A percentile compares a stretch with the other conserved stretches of the same genome.
Conservation (phyloP, 2,113 vertebrate species). For the Cebus imitator region DNA sequence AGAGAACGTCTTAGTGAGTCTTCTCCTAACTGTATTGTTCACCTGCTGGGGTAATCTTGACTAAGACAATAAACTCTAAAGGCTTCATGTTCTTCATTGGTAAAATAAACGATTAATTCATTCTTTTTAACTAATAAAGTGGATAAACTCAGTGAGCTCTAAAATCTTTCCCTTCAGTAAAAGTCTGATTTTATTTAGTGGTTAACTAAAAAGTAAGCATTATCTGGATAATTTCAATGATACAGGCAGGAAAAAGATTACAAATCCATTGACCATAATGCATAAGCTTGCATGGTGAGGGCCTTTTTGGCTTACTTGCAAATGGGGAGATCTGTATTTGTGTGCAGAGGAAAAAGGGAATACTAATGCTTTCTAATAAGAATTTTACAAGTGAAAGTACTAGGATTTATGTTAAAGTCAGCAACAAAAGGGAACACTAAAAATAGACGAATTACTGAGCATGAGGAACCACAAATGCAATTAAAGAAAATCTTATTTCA, state of each 20-base stretch:
- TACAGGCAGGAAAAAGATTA: background rate
- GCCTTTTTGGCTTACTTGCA: background rate
- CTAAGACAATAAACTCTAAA: background rate
- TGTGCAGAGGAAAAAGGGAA: background rate
- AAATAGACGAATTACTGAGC: conserved; percentile 35
- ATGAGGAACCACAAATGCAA: conserved; percentile 21
- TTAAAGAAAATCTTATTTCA: conserved; percentile 56
- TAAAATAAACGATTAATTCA: conserved; percentile 12
- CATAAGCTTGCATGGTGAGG: background rate
- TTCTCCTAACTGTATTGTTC: background rate
- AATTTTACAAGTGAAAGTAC: background rate
- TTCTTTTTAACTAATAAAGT: background rate
- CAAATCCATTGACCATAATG: background rate
- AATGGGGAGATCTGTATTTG: background rate
- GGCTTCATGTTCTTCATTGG: background rate
- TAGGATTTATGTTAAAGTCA: conserved; percentile 31
- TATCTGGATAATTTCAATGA: background rate
- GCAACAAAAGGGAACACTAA: background rate
- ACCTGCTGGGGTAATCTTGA: background rate
- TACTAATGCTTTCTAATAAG: background rate
- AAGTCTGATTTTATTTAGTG: background rate
- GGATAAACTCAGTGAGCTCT: background rate
- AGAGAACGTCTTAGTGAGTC: background rate
- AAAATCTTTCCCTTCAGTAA: background rate
- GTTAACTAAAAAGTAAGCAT: background rate